phyloP scores from a whole-genome alignment of 2,888 invertebrate genomes.

The Andrena flavipes region DNA sequence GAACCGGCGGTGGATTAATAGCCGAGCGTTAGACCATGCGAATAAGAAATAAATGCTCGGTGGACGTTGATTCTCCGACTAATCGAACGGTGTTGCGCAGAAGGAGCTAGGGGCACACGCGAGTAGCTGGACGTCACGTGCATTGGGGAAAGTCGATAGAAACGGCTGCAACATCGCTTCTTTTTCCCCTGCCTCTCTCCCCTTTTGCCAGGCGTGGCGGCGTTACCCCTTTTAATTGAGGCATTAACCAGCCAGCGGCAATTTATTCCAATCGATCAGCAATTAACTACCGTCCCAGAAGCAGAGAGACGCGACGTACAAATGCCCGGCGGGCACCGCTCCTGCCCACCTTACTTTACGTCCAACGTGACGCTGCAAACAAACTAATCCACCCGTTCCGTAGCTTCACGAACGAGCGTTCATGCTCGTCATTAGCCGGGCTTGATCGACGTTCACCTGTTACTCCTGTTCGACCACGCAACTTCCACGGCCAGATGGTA shows the following conservation, averaged over 20 bases:
- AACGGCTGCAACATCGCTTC: conserved; percentile 15
- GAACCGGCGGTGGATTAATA: conserved; percentile 48
- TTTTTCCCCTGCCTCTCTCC: conserved; percentile 12
- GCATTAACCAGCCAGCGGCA: conserved; percentile 76
- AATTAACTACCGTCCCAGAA: conserved; percentile 74
- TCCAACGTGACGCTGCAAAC: conserved; percentile 48
- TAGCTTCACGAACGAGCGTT: conserved; percentile 1
- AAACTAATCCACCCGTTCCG: conserved; percentile 36
- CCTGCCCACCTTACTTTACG: conserved; percentile 40
- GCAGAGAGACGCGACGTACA: conserved; percentile 63
- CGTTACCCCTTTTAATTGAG: conserved; percentile 72
- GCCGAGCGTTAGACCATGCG: conserved; percentile 8
- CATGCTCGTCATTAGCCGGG: conserved; percentile 44
- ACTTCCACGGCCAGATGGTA: conserved; percentile 21
- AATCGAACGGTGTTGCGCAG: conserved; percentile 24
- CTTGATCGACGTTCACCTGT: conserved; percentile 60
- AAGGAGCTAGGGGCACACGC: not conserved
- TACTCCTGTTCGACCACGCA: conserved; percentile 42
- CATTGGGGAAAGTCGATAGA: conserved; percentile 48
- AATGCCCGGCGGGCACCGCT: conserved; percentile 61
- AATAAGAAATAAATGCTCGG: conserved; percentile 59
- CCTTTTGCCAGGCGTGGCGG: not conserved
- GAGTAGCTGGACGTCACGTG: not conserved
- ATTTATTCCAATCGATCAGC: conserved; percentile 80
- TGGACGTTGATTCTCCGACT: conserved; percentile 43